phyloP scores from a whole-genome alignment of 2,797 vertebrate genomes.

The Microctenopoma lineatum region DNA sequence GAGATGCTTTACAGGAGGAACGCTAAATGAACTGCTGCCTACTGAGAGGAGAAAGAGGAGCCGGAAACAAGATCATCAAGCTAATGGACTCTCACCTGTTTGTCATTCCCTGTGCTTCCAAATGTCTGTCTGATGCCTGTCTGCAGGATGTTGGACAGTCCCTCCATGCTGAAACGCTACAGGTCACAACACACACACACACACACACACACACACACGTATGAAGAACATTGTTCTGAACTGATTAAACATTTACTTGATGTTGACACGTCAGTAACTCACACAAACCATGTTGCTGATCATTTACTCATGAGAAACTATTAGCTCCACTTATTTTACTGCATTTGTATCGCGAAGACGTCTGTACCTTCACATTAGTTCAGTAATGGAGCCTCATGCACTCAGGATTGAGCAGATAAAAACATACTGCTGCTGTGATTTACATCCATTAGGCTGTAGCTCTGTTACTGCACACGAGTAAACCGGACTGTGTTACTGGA shows the following conservation, averaged over 20 bases:
- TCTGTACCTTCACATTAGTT: neutral
- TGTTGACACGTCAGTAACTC: neutral
- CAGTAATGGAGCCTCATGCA: slow-evolving; percentile 24
- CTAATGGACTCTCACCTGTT: slow-evolving; percentile 84
- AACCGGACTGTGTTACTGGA: slow-evolving; percentile 41
- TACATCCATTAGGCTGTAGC: slow-evolving; percentile 61
- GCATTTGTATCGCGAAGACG: slow-evolving; percentile 6
- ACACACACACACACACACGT: slow-evolving; percentile 23
- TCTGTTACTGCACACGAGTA: slow-evolving; percentile 28
- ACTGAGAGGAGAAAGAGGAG: too few relatives aligned
- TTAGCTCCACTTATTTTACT: neutral
- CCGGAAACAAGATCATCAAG: too few relatives aligned
- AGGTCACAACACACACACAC: slow-evolving; percentile 23
- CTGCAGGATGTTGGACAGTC: slow-evolving; percentile 97
- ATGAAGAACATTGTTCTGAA: neutral
- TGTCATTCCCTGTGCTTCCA: slow-evolving; percentile 90
- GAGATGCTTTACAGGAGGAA: too few relatives aligned
- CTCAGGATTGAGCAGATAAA: slow-evolving; percentile 12
- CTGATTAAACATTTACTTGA: neutral
- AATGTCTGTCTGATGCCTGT: slow-evolving; percentile 97
- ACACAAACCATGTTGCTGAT: neutral
- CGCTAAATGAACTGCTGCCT: too few relatives aligned
- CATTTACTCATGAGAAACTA: neutral
- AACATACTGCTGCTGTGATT: slow-evolving; percentile 24
- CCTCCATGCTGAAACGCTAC: slow-evolving; percentile 99